Conservation (phyloP, 2,888 invertebrate species). For the Pseudococcus viburni region DNA sequence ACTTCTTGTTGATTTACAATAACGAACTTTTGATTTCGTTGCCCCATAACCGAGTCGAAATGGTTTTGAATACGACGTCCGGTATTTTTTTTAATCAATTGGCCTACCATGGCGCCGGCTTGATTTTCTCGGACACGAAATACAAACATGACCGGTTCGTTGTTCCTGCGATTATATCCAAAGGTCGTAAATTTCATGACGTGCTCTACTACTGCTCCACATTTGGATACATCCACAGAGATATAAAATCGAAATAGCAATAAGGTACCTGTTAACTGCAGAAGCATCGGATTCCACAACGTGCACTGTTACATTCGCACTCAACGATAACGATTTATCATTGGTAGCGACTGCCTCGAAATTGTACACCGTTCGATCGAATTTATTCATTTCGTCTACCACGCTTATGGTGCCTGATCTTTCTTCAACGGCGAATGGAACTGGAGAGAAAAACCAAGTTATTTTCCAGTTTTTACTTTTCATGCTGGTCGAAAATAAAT, state of each 20-base stretch:
- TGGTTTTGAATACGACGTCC: slow-evolving; percentile 70
- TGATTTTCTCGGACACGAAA: slow-evolving; percentile 85
- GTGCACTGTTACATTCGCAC: slow-evolving; percentile 88
- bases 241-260: slow-evolving; percentile 68
- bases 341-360: slow-evolving; percentile 87
- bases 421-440: slow-evolving; percentile 93
- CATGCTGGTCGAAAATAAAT: background rate
- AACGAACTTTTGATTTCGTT: slow-evolving; percentile 76
- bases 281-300: slow-evolving; percentile 83
- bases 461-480: background rate
- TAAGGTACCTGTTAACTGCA: slow-evolving; percentile 77
- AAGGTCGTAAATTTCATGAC: slow-evolving; percentile 14
- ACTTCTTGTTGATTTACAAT: slow-evolving; percentile 89
- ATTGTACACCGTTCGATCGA: slow-evolving; percentile 79
- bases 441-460: slow-evolving; percentile 72
- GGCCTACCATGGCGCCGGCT: slow-evolving; percentile 82
- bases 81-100: slow-evolving; percentile 71
- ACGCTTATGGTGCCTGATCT: slow-evolving; percentile 89
- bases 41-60: slow-evolving; percentile 66
- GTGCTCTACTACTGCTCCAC: background rate
- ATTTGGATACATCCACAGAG: background rate
- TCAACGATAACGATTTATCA: slow-evolving; percentile 78
- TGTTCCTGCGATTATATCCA: slow-evolving; percentile 57
- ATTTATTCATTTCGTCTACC: slow-evolving; percentile 81
- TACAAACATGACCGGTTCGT: slow-evolving; percentile 78